Base-by-base conservation (phyloP, 2,797 vertebrate species). In the Tenualosa thibaudeaui region DNA sequence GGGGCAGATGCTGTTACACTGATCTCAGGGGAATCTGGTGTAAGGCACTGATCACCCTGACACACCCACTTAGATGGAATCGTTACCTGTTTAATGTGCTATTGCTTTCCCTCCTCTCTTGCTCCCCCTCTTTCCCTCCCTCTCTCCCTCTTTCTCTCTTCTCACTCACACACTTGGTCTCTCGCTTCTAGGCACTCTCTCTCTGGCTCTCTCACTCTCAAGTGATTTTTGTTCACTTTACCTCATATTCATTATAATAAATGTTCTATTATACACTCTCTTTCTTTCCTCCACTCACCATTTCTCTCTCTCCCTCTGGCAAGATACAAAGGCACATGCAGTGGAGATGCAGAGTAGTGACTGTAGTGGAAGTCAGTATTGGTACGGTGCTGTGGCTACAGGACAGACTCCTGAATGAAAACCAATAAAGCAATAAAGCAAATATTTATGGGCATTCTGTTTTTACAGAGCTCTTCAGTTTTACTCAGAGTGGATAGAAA, bases 331-430 rank as follows among this genome's bases (percentile, higher is more conserved):
- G 9, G 50, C 4, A 56, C 17, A 46, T 43, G 17, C 37, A 46
- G 43, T 78, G 37, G 4, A 75, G 17, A 75, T 75, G 13, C 37
- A 75, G 17, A 75, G 37, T 37, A 43, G 37, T 71, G 31, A 12
- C 37, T 40, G 68, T 17, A 71, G 15, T 31, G 17, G 3, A 19
- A 78, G 37, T 46, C 75, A 83, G 51, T 84, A 81, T 71, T 53
- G 81, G 31, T 51, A 65, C 81, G 26, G 31, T 87, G 82, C 84
- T 54, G 65, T 51, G 84, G 40, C 84, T 82, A 83, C 81, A 85
- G 83, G 85, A 87, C 85, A 81, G 43, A 85, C 56, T 71, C 82
- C 82, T 85, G 84, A 43, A 85, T 31, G 60, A 82, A 85, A 50
- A 86, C n/a, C n/a, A 60, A 84, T 50, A 62, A 17, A 53, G n/a